These are phyloP conservation scores for Ichneumoninae sp. DNA, from an alignment of 2,888 invertebrate species.

Conservation along the genomic window DNA sequence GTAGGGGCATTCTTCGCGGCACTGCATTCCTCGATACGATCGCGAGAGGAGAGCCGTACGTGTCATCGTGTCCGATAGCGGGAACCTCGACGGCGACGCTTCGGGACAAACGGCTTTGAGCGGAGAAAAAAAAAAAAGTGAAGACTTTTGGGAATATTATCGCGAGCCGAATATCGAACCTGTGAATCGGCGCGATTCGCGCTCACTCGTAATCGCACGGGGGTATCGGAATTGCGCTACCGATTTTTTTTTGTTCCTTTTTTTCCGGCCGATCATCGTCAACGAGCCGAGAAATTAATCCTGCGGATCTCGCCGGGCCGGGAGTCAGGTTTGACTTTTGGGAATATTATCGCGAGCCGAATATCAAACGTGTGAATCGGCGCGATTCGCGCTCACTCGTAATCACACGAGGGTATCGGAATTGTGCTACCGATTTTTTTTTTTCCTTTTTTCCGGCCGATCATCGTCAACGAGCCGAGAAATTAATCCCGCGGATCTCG, in stretches of 20 bases:
- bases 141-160: conserved; percentile 1
- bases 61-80: conserved; percentile 56
- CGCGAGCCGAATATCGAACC: conserved; percentile 1
- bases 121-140: background rate
- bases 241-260: conserved; percentile 27
- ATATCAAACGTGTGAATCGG: background rate
- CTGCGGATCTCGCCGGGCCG: conserved; percentile 21
- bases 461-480: conserved; percentile 64
- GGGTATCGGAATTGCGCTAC: conserved; percentile 29
- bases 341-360: conserved; percentile 8
- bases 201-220: background rate
- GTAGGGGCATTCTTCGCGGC: conserved; percentile 65
- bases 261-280: conserved; percentile 36
- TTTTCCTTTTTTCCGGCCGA: conserved; percentile 4
- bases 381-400: background rate
- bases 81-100: conserved; percentile 46
- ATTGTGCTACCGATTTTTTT: conserved; percentile 40
- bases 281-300: conserved; percentile 66
- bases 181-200: background rate
- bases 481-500: conserved; percentile 51
- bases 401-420: conserved; percentile 6
- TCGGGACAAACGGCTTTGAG: conserved; percentile 32
- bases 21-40: conserved; percentile 67
- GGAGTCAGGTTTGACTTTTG: conserved; percentile 46
- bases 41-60: conserved; percentile 36